Percentiles rank a stretch among this genome's conserved stretches.
Conservation (phyloP, 2,888 invertebrate species). For the Drosophila anomelani region DNA sequence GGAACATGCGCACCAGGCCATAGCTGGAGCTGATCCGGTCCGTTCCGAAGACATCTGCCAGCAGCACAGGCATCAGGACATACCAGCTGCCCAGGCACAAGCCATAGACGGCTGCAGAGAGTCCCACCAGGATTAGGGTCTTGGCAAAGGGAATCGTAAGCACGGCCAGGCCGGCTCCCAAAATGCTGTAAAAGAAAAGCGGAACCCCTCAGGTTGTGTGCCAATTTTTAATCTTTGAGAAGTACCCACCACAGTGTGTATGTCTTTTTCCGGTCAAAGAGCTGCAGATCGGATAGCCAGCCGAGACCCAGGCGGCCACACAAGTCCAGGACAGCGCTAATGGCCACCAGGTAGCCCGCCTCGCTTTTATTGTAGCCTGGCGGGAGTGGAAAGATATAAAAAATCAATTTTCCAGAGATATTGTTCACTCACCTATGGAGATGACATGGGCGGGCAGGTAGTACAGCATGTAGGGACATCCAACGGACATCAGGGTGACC, state of each 20-base stretch:
- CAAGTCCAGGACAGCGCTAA: constrained; percentile 90
- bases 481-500: constrained; percentile 91
- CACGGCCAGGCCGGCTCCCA: constrained; percentile 89
- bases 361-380: constrained; percentile 84
- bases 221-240: rapidly evolving
- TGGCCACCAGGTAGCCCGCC: constrained; percentile 89
- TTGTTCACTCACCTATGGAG: constrained; percentile 86
- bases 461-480: constrained; percentile 91
- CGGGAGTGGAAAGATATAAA: neutral
- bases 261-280: constrained; percentile 89
- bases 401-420: neutral
- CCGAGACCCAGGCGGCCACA: constrained; percentile 90
- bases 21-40: constrained; percentile 91
- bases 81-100: constrained; percentile 92
- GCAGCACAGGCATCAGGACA: constrained; percentile 89
- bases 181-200: constrained; percentile 85
- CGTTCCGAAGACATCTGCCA: constrained; percentile 90
- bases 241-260: constrained; percentile 88
- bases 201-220: neutral
- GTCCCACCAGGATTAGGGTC: constrained; percentile 88
- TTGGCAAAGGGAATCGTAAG: constrained; percentile 88
- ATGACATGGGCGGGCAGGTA: constrained; percentile 91
- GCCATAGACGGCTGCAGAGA: constrained; percentile 89
- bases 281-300: constrained; percentile 89
- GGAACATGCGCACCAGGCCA: constrained; percentile 91